These are phyloP conservation scores for Solenodon paradoxus DNA, from an alignment of 2,113 vertebrate species.

Conservation along the genomic window DNA sequence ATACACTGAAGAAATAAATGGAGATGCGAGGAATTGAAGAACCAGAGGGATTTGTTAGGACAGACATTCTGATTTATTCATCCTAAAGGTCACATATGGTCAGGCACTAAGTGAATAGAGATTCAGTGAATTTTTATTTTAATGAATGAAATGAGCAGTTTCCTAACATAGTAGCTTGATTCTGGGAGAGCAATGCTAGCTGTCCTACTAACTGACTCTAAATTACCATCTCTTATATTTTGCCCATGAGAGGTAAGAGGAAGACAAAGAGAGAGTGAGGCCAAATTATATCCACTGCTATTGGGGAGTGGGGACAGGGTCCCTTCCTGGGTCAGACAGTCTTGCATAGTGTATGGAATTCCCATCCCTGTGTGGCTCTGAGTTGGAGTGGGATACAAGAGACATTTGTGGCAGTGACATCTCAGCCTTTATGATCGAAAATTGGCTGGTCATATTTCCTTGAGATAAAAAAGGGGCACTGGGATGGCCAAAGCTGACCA, in stretches of 20 bases:
- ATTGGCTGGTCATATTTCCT: no score
- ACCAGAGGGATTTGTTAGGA: background rate
- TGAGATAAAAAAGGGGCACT: no score
- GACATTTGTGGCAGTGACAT: background rate
- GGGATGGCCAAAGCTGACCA: no score
- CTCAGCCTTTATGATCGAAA: background rate
- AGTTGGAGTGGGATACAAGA: background rate
- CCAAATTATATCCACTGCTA: no score
- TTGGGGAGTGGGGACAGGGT: fast-evolving
- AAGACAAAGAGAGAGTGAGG: background rate
- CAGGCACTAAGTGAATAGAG: background rate
- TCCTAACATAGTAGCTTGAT: background rate
- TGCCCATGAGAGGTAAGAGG: background rate
- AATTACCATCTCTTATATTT: background rate
- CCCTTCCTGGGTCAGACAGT: background rate
- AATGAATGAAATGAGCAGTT: background rate
- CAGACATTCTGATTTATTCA: background rate
- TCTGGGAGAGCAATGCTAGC: background rate
- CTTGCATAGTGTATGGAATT: background rate
- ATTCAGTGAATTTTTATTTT: background rate
- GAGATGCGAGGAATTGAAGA: background rate
- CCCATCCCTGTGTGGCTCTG: background rate
- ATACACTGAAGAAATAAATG: background rate
- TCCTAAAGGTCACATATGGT: background rate
- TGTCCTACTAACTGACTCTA: background rate